Conservation (phyloP, 2,797 vertebrate species). For the Sebastiscus tertius region DNA sequence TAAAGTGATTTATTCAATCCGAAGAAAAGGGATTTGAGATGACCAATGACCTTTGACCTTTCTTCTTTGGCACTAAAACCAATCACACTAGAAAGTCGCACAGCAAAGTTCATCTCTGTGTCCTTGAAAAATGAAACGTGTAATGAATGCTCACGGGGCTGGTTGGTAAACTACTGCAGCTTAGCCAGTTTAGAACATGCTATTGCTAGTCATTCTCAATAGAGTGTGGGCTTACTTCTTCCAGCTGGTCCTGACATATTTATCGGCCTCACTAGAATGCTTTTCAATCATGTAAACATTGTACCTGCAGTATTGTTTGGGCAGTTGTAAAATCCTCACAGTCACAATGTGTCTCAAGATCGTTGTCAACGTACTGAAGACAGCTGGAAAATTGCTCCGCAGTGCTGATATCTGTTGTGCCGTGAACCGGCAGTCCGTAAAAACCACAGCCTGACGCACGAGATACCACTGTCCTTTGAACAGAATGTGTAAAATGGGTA, state of each 20-base stretch:
- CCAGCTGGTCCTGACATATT: neutral
- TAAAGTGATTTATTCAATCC: neutral
- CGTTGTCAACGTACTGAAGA: neutral
- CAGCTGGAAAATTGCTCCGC: neutral
- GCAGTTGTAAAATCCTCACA: neutral
- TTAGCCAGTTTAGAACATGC: too few relatives aligned
- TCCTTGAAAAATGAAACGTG: too few relatives aligned
- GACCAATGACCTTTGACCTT: neutral
- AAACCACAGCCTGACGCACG: neutral
- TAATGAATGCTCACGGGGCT: too few relatives aligned
- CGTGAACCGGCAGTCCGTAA: neutral
- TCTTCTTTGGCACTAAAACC: neutral
- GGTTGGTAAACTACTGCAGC: too few relatives aligned
- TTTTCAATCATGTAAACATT: neutral
- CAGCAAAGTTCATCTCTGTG: too few relatives aligned
- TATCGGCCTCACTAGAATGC: neutral
- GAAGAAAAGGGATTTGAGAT: neutral
- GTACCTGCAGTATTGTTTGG: neutral
- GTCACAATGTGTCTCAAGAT: neutral
- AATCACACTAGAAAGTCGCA: too few relatives aligned
- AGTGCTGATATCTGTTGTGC: neutral
- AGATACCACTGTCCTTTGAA: neutral
- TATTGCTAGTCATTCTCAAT: too few relatives aligned
- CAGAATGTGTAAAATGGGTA: neutral
- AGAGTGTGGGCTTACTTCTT: neutral